These are phyloP conservation scores for Bambusicola thoracicus DNA, from an alignment of 2,113 vertebrate species.

Conservation along the genomic window DNA sequence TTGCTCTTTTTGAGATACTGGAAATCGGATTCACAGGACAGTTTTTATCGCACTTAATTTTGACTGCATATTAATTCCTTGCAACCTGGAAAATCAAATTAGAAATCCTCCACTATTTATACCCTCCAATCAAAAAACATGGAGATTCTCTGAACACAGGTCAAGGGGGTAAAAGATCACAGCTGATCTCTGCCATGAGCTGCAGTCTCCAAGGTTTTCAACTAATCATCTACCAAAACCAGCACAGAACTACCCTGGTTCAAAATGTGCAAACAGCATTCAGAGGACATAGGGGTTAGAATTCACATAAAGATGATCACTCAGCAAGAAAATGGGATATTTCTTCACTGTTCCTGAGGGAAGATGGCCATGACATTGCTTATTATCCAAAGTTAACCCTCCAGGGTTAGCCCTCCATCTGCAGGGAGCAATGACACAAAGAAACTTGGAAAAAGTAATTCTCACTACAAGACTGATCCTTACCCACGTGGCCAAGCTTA, in stretches of 20 bases:
- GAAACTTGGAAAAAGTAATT: background rate
- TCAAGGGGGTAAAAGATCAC: background rate
- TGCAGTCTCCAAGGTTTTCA: background rate
- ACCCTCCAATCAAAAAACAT: background rate
- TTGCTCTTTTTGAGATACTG: background rate
- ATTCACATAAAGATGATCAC: background rate
- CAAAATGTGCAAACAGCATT: background rate
- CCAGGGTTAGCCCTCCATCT: background rate
- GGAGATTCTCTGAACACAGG: background rate
- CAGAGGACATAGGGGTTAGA: background rate
- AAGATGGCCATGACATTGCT: background rate
- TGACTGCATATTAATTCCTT: background rate
- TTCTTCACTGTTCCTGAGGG: background rate
- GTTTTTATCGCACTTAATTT: background rate
- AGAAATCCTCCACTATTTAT: background rate
- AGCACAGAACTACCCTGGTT: background rate
- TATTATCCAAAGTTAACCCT: rapidly evolving
- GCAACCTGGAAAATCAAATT: background rate
- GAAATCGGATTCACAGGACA: constrained; percentile 3
- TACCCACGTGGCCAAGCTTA: background rate
- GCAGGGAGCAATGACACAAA: background rate
- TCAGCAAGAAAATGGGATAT: background rate
- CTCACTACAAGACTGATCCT: background rate
- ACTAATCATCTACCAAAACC: background rate
- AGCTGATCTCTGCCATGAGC: background rate